These are phyloP conservation scores for Myiagra hebetior DNA, from an alignment of 2,113 vertebrate species.

Conservation along the genomic window DNA sequence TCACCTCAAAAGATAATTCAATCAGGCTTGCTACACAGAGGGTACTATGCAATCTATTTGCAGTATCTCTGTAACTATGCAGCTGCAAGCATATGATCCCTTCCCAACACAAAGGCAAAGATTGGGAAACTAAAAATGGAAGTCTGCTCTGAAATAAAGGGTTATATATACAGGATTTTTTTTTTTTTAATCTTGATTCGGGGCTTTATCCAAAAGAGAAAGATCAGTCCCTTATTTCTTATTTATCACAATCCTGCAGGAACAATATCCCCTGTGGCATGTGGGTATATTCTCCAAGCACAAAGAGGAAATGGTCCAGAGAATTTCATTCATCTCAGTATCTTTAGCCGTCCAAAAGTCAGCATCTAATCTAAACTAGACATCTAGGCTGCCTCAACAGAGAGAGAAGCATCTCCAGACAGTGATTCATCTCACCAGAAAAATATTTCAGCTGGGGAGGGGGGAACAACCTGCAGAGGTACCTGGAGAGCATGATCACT, in stretches of 20 bases:
- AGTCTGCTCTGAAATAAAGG: neutral
- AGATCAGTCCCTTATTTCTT: neutral
- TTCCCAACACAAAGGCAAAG: neutral
- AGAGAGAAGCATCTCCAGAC: conserved; percentile 26
- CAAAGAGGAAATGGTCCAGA: neutral
- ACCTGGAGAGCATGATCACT: neutral
- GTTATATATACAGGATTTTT: neutral
- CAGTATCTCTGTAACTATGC: neutral
- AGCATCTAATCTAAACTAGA: conserved; percentile 53
- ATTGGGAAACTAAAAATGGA: neutral
- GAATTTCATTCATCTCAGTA: conserved; percentile 15
- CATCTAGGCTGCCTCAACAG: conserved; percentile 24
- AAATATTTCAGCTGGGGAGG: neutral
- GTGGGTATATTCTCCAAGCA: neutral
- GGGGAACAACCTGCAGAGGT: neutral
- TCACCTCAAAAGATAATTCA: neutral
- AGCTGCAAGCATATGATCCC: neutral
- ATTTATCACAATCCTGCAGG: neutral
- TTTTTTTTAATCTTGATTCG: neutral
- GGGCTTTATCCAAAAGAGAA: neutral
- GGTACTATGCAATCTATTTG: neutral
- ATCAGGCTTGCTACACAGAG: neutral
- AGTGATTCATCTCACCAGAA: conserved; percentile 28
- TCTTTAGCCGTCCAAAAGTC: conserved; percentile 22
- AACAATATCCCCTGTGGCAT: neutral